Evolutionary conservation across 2,888 invertebrate genomes (phyloP), one percentile per base, ranked within the genome.

Genomic region (Alitta virens): DNA sequence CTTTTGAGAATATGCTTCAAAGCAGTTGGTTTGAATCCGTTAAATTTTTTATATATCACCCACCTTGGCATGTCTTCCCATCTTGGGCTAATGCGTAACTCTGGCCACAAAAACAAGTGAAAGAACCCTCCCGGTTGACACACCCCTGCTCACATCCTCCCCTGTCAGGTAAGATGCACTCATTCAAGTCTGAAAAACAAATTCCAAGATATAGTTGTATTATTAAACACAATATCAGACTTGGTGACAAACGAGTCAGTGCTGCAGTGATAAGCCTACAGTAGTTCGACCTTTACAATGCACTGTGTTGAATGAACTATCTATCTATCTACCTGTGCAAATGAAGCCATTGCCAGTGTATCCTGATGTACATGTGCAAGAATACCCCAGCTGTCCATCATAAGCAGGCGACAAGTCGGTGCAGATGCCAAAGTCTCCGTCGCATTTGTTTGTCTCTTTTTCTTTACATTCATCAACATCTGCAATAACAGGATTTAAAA

Each of bases 331-430:
- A 72, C 73, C 73, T 42, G 67, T 43, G 64, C 74, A 74, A 12
- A 61, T 43, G 62, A 65, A 72, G 16, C 74, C 74, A 63, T 71
- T 65, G 2, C 72, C 73, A 1, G 71, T 70, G 56, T 68, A 74
- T 1, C 72, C 72, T 0, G 46, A 21, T 2, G 66, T 62, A 63
- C 74, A 74, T 0, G 62, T n/a, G 58, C 74, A 74, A 1, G 56
- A 65, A 58, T 71, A 73, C 7, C 68, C 60, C 5, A 63, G 54
- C 18, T 21, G 51, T 9, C 33, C 24, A 7, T 21, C 33, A 2
- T 26, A n/a, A 3, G 54, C 16, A 0, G 68, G 68, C 2, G 25
- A 40, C 0, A 51, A 63, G 49, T 71, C 67, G 7, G 64, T 64
- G 59, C 74, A 74, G 0, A 14, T 46, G 14, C 69, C 74, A 26